Conservation (phyloP, 2,797 vertebrate genomes). For the Glyptemys insculpta region DNA sequence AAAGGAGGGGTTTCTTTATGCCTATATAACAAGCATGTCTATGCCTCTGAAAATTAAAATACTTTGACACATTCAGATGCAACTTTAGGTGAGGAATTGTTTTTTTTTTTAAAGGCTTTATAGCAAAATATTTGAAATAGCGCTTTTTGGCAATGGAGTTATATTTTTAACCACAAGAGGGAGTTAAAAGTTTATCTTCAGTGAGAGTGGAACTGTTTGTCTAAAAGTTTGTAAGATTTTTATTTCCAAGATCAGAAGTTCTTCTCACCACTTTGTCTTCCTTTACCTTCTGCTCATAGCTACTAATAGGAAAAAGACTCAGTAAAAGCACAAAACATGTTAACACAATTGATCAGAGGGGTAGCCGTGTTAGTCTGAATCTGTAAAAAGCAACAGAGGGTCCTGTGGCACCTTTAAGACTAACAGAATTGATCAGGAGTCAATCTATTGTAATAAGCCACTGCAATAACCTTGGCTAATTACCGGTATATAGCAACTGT, state of each 20-base stretch:
- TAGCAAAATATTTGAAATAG: neutral
- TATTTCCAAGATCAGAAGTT: neutral
- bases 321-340: neutral
- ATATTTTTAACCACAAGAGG: slow-evolving; percentile 58
- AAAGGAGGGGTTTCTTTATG: neutral
- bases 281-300: accelerated
- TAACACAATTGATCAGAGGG: accelerated
- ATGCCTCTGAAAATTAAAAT: neutral
- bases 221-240: neutral
- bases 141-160: neutral
- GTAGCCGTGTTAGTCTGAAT: too few species aligned
- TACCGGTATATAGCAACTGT: neutral
- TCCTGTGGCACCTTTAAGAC: too few species aligned
- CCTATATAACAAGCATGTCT: neutral
- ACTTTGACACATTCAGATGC: neutral
- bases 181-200: neutral
- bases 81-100: neutral
- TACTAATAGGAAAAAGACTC: neutral
- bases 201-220: neutral
- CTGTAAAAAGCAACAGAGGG: too few species aligned
- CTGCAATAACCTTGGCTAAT: neutral
- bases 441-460: neutral
- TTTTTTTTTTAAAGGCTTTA: neutral
- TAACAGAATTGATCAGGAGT: accelerated
- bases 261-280: neutral